Evolutionary conservation across 2,888 invertebrate genomes (phyloP).

Genomic region (Xanthorhoe spadicearia): DNA sequence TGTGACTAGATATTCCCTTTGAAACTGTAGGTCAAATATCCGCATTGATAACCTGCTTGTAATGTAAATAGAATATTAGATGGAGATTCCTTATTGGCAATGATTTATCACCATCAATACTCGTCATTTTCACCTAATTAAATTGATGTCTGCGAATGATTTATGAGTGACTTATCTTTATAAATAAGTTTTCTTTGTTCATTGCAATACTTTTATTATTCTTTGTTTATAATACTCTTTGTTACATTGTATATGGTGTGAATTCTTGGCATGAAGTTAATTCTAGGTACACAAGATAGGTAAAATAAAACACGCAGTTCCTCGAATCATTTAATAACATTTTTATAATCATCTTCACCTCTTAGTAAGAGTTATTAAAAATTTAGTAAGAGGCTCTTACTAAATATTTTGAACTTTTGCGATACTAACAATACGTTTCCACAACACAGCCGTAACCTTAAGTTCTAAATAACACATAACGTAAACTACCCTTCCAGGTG

Average conservation of each 20-base stretch:
- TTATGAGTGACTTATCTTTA: slow-evolving; percentile 17
- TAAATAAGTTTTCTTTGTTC: slow-evolving; percentile 12
- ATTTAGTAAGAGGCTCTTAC: too few species aligned
- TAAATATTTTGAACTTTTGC: background rate
- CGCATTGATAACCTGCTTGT: slow-evolving; percentile 10
- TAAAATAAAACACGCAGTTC: slow-evolving; percentile 3
- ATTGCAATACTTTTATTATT: background rate
- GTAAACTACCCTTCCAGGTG: too few species aligned
- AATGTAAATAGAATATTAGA: slow-evolving; percentile 2
- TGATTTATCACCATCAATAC: slow-evolving; percentile 18
- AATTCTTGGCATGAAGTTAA: slow-evolving; percentile 6
- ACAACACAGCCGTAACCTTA: too few species aligned
- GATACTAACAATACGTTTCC: background rate
- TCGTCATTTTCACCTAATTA: slow-evolving; percentile 19
- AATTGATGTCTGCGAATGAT: slow-evolving; percentile 23
- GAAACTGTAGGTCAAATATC: background rate
- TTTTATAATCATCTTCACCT: background rate
- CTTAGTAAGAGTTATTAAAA: background rate
- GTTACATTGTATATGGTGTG: background rate
- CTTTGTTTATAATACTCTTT: background rate
- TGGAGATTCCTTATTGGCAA: slow-evolving; percentile 33
- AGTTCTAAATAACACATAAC: too few species aligned
- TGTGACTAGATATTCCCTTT: background rate
- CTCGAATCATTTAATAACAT: background rate
- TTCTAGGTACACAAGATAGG: background rate